A percentile compares a stretch with the other conserved stretches of the same genome.
Conservation (phyloP, 1,140 invertebrate genomes). For the Colletes gigas region DNA sequence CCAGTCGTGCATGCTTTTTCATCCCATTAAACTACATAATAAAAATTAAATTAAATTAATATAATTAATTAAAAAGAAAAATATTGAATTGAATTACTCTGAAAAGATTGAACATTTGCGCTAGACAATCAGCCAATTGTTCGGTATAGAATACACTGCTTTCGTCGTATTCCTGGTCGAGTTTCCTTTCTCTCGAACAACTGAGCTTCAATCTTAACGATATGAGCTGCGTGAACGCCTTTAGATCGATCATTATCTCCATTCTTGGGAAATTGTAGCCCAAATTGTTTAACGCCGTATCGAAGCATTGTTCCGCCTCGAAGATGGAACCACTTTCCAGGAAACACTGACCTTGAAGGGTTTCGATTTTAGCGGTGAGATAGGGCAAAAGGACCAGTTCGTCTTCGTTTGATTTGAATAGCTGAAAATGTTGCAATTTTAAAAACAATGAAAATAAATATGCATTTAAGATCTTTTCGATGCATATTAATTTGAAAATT, state of each 20-base stretch:
- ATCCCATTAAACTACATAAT: conserved; percentile 69
- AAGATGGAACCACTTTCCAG: conserved; percentile 73
- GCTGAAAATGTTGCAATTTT: conserved; percentile 49
- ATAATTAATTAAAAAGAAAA: neutral
- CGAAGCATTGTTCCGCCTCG: conserved; percentile 72
- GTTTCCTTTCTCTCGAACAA: conserved; percentile 46
- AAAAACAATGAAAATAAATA: neutral
- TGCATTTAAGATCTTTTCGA: conserved; percentile 9
- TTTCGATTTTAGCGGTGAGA: conserved; percentile 78
- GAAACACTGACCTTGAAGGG: conserved; percentile 76
- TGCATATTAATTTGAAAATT: neutral
- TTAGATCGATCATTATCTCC: conserved; percentile 69
- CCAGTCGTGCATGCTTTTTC: conserved; percentile 79
- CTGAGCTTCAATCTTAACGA: conserved; percentile 62
- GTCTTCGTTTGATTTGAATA: conserved; percentile 63
- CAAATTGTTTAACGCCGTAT: conserved; percentile 69
- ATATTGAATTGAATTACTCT: conserved; percentile 64
- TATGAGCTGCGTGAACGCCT: conserved; percentile 67
- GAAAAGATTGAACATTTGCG: conserved; percentile 78
- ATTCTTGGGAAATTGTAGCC: conserved; percentile 75
- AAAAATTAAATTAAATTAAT: neutral
- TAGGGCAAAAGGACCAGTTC: conserved; percentile 74
- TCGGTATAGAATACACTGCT: conserved; percentile 75
- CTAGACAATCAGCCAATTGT: conserved; percentile 79
- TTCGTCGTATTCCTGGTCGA: conserved; percentile 3